Base-by-base conservation (phyloP, 1,140 invertebrate species). In the Drosophila hydei region DNA sequence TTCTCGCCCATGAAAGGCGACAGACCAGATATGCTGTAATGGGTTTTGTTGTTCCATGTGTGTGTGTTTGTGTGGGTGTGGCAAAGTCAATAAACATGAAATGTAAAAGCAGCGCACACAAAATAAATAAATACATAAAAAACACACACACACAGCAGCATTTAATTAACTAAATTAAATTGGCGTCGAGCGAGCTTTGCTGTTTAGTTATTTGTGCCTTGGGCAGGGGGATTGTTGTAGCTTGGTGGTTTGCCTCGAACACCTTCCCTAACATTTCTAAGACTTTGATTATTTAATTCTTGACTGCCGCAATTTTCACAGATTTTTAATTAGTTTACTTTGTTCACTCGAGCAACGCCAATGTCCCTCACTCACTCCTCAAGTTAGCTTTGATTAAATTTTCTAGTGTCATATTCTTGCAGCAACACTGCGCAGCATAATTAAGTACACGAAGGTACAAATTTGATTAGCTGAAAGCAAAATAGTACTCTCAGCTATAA, bases 1-100 rank as follows among this genome's bases (percentile, higher is more conserved):
- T 95, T 98, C 88, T 99, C 97, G 7, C 98, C 98, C 97, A 99
- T 98, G 92, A 99, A 99, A 14, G 98, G 98, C 21, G 98, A 99
- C 38, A 99, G 93, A 27, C 98, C 98, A 12, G 98, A 99, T 77
- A 99, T 93, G 80, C 98, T 99, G 75, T 67, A 40, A 19, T 56
- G 30, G 64, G 64, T 50, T 45, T 70, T 70, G 59, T 60, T 38
- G 56, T 62, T 40, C n/a, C 58, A 59, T 21, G 8, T 63, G 67
- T 14, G 42, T 38, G 58, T 62, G 55, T 54, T 23, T 45, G 23
- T 19, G 43, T 45, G 50, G 59, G 64, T 65, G 62, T 67, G 75
- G 75, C 54, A 72, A 70, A 87, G 81, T 87, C 81, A 87, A 87
- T 87, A 87, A 87, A 87, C 83, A 87, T 76, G 78, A 68, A 87